These are phyloP conservation scores for Polypedilum pembai DNA, from an alignment of 1,140 invertebrate species.

Conservation along the genomic window DNA sequence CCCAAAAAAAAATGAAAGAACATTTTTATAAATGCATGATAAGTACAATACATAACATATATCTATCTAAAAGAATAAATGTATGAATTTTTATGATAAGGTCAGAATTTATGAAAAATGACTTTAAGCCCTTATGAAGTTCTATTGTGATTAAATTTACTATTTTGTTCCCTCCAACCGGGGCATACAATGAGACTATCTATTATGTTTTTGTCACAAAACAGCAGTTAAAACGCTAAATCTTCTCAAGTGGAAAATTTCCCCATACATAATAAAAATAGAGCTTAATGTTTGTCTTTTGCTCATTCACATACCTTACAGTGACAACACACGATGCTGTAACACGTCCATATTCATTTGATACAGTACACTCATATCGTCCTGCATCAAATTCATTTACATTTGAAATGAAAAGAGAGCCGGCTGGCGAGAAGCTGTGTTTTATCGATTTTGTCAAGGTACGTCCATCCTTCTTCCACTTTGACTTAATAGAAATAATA, in stretches of 20 bases:
- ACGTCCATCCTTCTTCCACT: slow-evolving; percentile 75
- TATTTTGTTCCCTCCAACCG: not conserved
- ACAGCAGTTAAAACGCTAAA: not conserved
- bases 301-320: slow-evolving; percentile 45
- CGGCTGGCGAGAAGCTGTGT: slow-evolving; percentile 55
- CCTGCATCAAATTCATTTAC: slow-evolving; percentile 65
- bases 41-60: not conserved
- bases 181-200: too few species aligned
- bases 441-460: slow-evolving; percentile 48
- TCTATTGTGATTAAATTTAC: slow-evolving; percentile 9
- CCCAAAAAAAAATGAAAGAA: too few species aligned
- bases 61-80: not conserved
- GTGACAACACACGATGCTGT: slow-evolving; percentile 63
- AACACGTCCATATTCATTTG: slow-evolving; percentile 69
- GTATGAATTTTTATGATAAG: too few species aligned
- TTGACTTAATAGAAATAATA: slow-evolving; percentile 35
- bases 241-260: not conserved
- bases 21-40: not conserved
- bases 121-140: not conserved
- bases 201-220: not conserved
- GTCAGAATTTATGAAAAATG: not conserved
- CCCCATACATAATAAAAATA: not conserved
- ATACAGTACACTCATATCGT: slow-evolving; percentile 80
- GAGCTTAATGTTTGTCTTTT: not conserved
- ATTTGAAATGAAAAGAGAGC: slow-evolving; percentile 72